Evolutionary conservation across 2,888 invertebrate species (phyloP), one percentile per base, ranked within the genome.

Genomic region (Scrobipalpa atriplicella): DNA sequence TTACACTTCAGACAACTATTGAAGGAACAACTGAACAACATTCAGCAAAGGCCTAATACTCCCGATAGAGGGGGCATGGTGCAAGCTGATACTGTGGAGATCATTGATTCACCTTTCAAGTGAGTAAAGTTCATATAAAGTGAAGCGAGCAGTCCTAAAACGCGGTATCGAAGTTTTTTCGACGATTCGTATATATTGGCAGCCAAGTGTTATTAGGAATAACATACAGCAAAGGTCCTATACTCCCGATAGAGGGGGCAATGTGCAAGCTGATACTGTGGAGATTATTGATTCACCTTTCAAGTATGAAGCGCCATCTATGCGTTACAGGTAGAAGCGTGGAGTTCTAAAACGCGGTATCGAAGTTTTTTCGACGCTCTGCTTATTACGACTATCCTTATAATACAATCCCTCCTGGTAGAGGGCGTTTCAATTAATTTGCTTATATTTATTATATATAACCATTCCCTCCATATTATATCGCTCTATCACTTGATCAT

Each of bases 41-140:
- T 90, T 0, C 86, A 86, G 39, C 81, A 75, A 0, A 66, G 67
- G 19, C 64, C 62, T 0, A 78, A 77, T 43, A 83, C 83, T 0
- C 85, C 88, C 0, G 85, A 84, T 0, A 71, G 87, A 36, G 81
- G 80, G 0, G 82, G 79, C 0, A 36, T 91, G 16, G 85, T 87
- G 0, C 80, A 85, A 0, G 91, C 87, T 0, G 89, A 92, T 18
- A 75, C 75, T 56, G 81, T 89, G 11, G 83, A 87, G 71, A 90
- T 91, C 0, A 81, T 90, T 0, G 87, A 91, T 6, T 82, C 90
- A 0, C 87, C 91, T 13, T 92, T 89, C 70, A 92, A 91, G 87
- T 93, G 63, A 85, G 89, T 85, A 1, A 61, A 1, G 10, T 2
- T 38, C 3, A 60, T n/a, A 36, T 1, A 18, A 3, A 13, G 11